Conservation (phyloP, 1,140 invertebrate genomes). For the Cydia fagiglandana region DNA sequence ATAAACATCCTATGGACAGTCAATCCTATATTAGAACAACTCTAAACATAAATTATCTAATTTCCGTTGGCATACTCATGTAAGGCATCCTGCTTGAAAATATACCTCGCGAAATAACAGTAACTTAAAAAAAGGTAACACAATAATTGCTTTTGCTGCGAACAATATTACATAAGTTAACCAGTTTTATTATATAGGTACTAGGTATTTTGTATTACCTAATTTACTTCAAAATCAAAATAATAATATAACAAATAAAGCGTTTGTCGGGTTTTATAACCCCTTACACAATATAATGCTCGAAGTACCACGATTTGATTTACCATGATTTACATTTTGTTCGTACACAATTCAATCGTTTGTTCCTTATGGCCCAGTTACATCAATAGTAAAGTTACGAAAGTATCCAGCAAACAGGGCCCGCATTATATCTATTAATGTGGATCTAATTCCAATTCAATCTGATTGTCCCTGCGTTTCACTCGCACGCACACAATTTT, state of each 20-base stretch:
- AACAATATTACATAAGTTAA: too few relatives aligned
- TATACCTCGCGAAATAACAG: not conserved
- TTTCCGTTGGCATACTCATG: not conserved
- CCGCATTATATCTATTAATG: not conserved
- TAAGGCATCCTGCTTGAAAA: not conserved
- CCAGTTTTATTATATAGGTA: too few relatives aligned
- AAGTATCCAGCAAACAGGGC: not conserved
- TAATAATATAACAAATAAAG: too few relatives aligned
- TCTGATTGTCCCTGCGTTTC: too few relatives aligned
- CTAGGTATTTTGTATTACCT: too few relatives aligned
- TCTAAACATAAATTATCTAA: slow-evolving; percentile 30
- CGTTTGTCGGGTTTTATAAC: not conserved
- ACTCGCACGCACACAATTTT: too few relatives aligned
- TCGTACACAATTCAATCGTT: not conserved
- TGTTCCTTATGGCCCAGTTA: slow-evolving; percentile 16
- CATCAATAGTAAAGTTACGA: not conserved
- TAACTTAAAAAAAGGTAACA: not conserved
- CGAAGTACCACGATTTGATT: not conserved
- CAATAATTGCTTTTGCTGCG: too few relatives aligned
- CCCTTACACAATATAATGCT: not conserved
- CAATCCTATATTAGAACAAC: slow-evolving; percentile 15
- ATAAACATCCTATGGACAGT: slow-evolving; percentile 28
- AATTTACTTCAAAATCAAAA: too few relatives aligned
- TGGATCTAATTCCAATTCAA: not conserved
- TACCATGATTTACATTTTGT: not conserved